phyloP scores from a whole-genome alignment of 2,797 vertebrate genomes.

The Apogon talboti region DNA sequence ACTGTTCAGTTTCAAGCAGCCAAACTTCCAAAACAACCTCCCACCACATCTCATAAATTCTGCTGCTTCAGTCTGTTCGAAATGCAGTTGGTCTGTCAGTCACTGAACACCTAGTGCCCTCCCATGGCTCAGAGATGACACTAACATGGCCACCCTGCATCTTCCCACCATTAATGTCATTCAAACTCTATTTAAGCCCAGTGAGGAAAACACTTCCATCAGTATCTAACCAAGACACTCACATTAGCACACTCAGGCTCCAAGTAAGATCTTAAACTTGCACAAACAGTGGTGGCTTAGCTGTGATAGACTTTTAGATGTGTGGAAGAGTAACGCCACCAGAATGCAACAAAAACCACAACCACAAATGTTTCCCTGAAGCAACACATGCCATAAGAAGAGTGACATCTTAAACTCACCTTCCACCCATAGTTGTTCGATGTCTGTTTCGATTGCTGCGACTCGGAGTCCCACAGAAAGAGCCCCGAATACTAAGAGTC shows the following conservation, averaged over 20 bases:
- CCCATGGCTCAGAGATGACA: slow-evolving; percentile 59
- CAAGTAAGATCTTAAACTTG: not conserved
- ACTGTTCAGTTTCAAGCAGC: slow-evolving; percentile 1
- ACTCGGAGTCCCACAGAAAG: slow-evolving; percentile 95
- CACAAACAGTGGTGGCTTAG: not conserved
- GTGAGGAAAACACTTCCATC: not conserved
- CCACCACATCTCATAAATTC: slow-evolving; percentile 1
- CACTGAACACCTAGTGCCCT: slow-evolving; percentile 60
- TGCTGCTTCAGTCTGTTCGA: slow-evolving; percentile 22
- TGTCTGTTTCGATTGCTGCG: slow-evolving; percentile 95
- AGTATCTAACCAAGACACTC: not conserved
- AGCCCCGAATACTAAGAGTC: slow-evolving; percentile 95
- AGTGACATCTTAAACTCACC: slow-evolving; percentile 83
- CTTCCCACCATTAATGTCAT: slow-evolving; percentile 43
- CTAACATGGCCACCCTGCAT: slow-evolving; percentile 41
- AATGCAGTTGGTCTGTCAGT: slow-evolving; percentile 33
- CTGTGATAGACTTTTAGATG: not conserved
- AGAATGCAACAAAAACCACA: not conserved
- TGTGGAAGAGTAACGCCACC: not conserved
- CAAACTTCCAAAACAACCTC: slow-evolving; percentile 12
- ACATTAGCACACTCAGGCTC: not conserved
- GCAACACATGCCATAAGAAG: not conserved
- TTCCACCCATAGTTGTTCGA: slow-evolving; percentile 98
- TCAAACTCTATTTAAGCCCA: slow-evolving; percentile 37
- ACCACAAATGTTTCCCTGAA: not conserved